Evolutionary conservation across 2,888 invertebrate species (phyloP).

Genomic region (Copidosoma aretas): DNA sequence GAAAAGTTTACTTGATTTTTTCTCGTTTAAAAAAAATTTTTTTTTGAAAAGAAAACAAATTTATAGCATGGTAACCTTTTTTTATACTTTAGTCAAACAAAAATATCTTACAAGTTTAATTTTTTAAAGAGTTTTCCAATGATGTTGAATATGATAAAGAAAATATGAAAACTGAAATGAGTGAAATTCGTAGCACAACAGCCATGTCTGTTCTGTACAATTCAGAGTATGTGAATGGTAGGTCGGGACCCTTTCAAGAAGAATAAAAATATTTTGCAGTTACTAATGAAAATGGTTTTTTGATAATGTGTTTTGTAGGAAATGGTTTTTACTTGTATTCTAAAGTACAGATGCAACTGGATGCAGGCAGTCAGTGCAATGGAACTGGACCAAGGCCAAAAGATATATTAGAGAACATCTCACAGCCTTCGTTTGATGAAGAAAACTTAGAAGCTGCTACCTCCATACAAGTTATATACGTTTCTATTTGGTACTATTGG

Average conservation of each 20-base stretch:
- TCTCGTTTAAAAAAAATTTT: neutral
- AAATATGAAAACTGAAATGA: slow-evolving; percentile 34
- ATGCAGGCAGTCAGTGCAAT: slow-evolving; percentile 62
- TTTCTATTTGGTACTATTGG: slow-evolving; percentile 83
- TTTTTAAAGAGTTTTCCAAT: slow-evolving; percentile 40
- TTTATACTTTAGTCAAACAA: slow-evolving; percentile 20
- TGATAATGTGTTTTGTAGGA: slow-evolving; percentile 59
- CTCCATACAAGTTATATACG: slow-evolving; percentile 74
- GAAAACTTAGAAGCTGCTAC: slow-evolving; percentile 65
- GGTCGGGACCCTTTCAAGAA: slow-evolving; percentile 18
- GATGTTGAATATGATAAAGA: slow-evolving; percentile 35
- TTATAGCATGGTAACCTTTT: slow-evolving; percentile 8
- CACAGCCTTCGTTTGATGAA: slow-evolving; percentile 43
- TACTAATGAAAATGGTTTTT: neutral
- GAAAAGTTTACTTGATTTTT: neutral
- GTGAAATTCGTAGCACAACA: slow-evolving; percentile 65
- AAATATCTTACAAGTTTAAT: slow-evolving; percentile 23
- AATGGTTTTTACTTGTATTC: slow-evolving; percentile 82
- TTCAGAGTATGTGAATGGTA: slow-evolving; percentile 74
- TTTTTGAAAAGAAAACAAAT: slow-evolving; percentile 24
- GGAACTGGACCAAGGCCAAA: slow-evolving; percentile 40
- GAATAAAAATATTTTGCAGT: neutral
- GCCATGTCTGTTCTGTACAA: slow-evolving; percentile 79
- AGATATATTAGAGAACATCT: slow-evolving; percentile 45
- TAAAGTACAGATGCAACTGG: slow-evolving; percentile 65